Percentiles rank a stretch among this genome's conserved stretches.
Conservation (phyloP, 2,888 invertebrate genomes). For the Acanthosepion lycidas region DNA sequence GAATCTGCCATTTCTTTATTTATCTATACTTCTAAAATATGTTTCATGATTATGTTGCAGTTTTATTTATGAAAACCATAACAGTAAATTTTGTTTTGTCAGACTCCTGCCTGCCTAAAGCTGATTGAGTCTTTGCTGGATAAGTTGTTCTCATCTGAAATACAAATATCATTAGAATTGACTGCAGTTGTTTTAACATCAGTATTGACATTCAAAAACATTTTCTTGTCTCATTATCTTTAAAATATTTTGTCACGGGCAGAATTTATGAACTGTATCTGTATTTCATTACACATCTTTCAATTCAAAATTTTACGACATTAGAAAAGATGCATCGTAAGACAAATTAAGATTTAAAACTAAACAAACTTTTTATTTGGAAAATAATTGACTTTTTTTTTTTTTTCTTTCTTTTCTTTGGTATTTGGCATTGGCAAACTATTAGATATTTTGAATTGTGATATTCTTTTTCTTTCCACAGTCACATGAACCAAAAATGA, state of each 20-base stretch:
- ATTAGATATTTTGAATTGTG: neutral
- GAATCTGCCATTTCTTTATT: too few species aligned
- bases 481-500: neutral
- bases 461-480: neutral
- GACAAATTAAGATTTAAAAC: neutral
- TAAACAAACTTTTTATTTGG: neutral
- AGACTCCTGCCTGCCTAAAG: too few species aligned
- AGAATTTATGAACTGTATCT: neutral
- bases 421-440: neutral
- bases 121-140: too few species aligned
- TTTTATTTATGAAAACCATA: too few species aligned
- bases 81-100: too few species aligned
- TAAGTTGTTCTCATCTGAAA: too few species aligned
- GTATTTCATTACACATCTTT: neutral
- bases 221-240: neutral
- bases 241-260: neutral
- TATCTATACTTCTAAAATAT: too few species aligned
- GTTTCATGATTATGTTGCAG: too few species aligned
- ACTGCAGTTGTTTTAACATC: too few species aligned
- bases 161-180: too few species aligned
- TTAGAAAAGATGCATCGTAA: neutral
- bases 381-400: neutral
- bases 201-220: neutral
- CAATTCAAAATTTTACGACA: neutral
- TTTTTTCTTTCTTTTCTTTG: neutral